These are phyloP conservation scores for Parazoanthus atlanticus DNA, from an alignment of 92 coral and sea anemone genomes.

Conservation along the genomic window DNA sequence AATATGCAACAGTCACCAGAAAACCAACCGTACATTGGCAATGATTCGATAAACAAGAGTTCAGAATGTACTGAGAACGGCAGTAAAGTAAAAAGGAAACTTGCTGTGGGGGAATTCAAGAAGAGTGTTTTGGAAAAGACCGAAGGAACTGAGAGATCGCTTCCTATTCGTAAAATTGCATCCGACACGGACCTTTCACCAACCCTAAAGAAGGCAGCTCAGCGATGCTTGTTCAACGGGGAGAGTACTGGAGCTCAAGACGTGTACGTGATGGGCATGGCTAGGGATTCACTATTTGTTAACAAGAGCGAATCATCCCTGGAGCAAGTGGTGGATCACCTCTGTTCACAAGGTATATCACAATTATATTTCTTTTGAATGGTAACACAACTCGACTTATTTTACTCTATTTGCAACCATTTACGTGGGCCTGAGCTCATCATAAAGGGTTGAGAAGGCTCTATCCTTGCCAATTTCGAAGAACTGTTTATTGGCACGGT, in stretches of 20 bases:
- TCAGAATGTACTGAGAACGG: not conserved
- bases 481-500: too few species aligned
- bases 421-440: too few species aligned
- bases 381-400: not conserved
- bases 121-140: not conserved
- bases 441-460: too few species aligned
- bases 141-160: not conserved
- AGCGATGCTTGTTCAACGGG: constrained; percentile 12
- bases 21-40: not conserved
- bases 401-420: not conserved
- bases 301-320: constrained; percentile 27
- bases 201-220: constrained; percentile 1
- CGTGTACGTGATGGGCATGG: not conserved
- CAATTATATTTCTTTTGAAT: not conserved
- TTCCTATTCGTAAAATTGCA: not conserved
- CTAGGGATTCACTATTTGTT: not conserved
- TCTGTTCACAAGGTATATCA: constrained; percentile 17
- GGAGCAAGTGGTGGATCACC: not conserved
- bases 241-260: not conserved
- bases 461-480: too few species aligned
- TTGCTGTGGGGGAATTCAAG: not conserved
- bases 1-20: not conserved
- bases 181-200: not conserved
- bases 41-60: not conserved
- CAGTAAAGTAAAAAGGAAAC: not conserved